Conservation (phyloP, 2,113 vertebrate species). For the Heterotilapia buettikoferi region DNA sequence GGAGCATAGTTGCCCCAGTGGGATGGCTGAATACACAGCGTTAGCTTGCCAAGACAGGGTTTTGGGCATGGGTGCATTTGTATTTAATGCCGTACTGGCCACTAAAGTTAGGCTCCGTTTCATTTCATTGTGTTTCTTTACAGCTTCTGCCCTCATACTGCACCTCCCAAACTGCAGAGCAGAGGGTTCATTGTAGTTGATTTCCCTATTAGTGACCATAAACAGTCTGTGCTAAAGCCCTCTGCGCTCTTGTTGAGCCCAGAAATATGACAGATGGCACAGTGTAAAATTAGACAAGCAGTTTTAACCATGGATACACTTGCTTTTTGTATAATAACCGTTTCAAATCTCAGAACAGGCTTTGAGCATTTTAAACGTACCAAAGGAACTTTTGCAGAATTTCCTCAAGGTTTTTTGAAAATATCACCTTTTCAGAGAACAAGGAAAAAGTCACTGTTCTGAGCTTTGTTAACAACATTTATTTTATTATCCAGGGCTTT, state of each 20-base stretch:
- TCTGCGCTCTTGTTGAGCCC: background rate
- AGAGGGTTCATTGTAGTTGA: background rate
- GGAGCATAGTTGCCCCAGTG: background rate
- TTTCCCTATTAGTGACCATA: background rate
- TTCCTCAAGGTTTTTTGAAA: background rate
- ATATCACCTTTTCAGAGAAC: background rate
- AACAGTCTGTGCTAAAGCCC: background rate
- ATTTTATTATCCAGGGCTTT: background rate
- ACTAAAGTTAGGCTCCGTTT: background rate
- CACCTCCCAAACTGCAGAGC: background rate
- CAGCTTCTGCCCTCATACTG: background rate
- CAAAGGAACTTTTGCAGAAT: background rate
- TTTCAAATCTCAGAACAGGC: background rate
- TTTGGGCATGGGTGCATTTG: background rate
- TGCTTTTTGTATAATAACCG: background rate
- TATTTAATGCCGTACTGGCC: background rate
- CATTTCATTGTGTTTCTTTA: background rate
- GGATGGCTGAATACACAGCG: conserved; percentile 4
- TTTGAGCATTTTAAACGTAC: background rate
- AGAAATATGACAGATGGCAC: background rate
- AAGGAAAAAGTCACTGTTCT: background rate
- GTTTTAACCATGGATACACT: background rate
- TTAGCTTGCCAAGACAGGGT: conserved; percentile 4
- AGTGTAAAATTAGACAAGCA: background rate
- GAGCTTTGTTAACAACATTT: background rate